Evolutionary conservation across 2,888 invertebrate genomes (phyloP).

Genomic region (Cephus pulcher): DNA sequence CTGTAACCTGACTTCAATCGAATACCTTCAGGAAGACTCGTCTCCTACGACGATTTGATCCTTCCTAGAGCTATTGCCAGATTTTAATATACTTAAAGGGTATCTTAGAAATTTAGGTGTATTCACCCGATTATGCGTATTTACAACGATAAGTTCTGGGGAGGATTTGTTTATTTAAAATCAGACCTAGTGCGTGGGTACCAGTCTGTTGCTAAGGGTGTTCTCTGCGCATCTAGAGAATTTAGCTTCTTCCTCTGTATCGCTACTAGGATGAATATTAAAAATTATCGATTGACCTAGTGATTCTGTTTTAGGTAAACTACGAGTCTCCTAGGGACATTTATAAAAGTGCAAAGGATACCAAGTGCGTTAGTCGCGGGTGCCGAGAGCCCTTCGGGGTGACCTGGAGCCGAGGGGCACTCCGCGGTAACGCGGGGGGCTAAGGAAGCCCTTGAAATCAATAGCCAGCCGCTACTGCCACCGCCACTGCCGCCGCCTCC

Average conservation of each 20-base stretch:
- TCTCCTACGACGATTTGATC: neutral
- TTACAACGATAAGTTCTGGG: neutral
- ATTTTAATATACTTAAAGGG: neutral
- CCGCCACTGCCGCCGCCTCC: conserved; percentile 50
- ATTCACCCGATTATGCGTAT: neutral
- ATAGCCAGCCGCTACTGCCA: conserved; percentile 64
- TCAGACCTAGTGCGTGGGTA: neutral
- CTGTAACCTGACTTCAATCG: neutral
- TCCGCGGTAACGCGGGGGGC: conserved; percentile 48
- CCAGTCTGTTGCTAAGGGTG: neutral
- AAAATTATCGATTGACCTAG: neutral
- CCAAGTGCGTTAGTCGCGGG: conserved; percentile 48
- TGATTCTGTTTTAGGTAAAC: neutral
- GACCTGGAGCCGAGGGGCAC: conserved; percentile 58
- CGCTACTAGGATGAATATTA: neutral
- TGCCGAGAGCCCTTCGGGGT: conserved; percentile 49
- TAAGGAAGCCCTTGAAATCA: conserved; percentile 66
- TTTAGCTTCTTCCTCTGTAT: neutral
- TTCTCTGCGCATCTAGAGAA: neutral
- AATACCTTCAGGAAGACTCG: neutral
- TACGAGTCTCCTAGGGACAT: neutral
- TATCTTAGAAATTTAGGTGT: neutral
- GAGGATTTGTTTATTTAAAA: neutral
- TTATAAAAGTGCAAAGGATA: neutral
- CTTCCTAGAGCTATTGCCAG: neutral